Evolutionary conservation across 2,888 invertebrate genomes (phyloP).

Genomic region (Luperina testacea): DNA sequence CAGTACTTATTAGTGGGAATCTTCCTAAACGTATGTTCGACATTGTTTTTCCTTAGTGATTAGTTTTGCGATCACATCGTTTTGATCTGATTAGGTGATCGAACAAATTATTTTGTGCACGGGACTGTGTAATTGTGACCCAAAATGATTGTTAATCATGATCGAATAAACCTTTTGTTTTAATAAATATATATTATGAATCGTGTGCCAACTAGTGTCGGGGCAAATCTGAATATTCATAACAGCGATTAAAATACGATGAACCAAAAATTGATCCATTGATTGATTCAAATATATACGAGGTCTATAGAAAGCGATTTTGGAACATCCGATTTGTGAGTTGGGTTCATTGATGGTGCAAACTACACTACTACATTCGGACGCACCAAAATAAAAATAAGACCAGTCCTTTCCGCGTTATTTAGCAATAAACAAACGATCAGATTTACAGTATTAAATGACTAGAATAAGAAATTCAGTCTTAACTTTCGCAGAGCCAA

Average conservation of each 20-base stretch:
- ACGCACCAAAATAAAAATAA: slow-evolving; percentile 15
- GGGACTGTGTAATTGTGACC: not conserved
- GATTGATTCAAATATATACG: slow-evolving; percentile 32
- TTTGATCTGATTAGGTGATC: not conserved
- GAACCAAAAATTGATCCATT: slow-evolving; percentile 24
- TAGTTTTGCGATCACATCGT: not conserved
- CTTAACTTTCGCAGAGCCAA: slow-evolving; percentile 34
- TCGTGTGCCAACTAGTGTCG: not conserved
- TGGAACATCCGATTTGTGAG: slow-evolving; percentile 13
- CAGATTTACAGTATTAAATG: slow-evolving; percentile 13
- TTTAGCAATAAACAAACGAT: slow-evolving; percentile 22
- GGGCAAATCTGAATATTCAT: slow-evolving; percentile 34
- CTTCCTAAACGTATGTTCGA: not conserved
- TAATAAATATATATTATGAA: not conserved
- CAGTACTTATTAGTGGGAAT: not conserved
- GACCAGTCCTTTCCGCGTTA: slow-evolving; percentile 13
- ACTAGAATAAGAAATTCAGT: slow-evolving; percentile 28
- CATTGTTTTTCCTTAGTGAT: not conserved
- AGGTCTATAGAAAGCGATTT: slow-evolving; percentile 20
- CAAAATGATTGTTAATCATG: not conserved
- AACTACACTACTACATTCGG: not conserved
- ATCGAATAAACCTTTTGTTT: not conserved
- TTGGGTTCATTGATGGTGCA: not conserved
- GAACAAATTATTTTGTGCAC: not conserved
- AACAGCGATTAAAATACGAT: slow-evolving; percentile 28